Percentiles rank a stretch among this genome's conserved stretches.
phyloP scores from a whole-genome alignment of 2,113 vertebrate genomes.

The Pyxicephalus adspersus region DNA sequence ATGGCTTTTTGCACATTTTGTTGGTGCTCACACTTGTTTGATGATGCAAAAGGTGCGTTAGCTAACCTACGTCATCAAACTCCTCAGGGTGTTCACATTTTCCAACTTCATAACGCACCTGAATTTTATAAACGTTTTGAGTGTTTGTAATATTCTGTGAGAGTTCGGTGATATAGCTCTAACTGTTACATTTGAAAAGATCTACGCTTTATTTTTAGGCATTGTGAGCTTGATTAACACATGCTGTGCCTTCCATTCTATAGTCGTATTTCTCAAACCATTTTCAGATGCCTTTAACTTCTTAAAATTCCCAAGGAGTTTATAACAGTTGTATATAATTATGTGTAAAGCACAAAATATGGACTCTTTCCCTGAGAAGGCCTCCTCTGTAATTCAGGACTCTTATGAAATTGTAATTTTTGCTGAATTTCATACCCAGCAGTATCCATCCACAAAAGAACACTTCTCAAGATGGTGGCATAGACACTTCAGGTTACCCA shows the following conservation, averaged over 20 bases:
- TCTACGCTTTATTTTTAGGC: background rate
- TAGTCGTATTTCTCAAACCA: background rate
- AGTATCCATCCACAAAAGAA: background rate
- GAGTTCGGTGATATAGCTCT: background rate
- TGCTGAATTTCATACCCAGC: background rate
- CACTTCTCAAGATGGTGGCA: background rate
- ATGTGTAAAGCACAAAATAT: background rate
- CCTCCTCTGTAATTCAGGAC: background rate
- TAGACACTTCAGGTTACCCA: background rate
- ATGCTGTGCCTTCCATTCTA: background rate
- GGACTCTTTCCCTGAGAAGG: background rate
- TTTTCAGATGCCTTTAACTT: background rate
- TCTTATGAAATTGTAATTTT: slow-evolving; percentile 1
- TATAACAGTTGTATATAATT: background rate
- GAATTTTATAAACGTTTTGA: too few relatives aligned
- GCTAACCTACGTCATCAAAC: too few relatives aligned
- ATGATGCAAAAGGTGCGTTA: too few relatives aligned
- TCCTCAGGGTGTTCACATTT: too few relatives aligned
- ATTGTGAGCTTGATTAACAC: background rate
- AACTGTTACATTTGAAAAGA: background rate
- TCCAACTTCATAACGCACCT: too few relatives aligned
- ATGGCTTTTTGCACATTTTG: too few relatives aligned
- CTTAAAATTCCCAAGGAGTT: background rate
- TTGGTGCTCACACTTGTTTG: too few relatives aligned
- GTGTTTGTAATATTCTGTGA: too few relatives aligned